Base-by-base conservation (phyloP, 1,140 invertebrate genomes). In the Harpegnathos saltator region DNA sequence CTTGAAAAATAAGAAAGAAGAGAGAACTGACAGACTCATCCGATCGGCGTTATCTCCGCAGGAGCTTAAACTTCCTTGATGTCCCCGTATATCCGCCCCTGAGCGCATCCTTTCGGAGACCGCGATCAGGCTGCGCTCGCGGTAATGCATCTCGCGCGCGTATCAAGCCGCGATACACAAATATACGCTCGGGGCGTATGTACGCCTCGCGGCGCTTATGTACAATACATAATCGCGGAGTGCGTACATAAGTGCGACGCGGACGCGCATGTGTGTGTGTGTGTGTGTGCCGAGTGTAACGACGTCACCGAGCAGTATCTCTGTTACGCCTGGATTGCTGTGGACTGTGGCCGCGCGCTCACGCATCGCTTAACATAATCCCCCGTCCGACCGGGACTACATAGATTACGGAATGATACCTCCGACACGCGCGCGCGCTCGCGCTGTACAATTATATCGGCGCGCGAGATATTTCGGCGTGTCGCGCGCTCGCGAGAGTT, bases 331-430 rank as follows among this genome's bases (percentile, higher is more conserved):
- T 92, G 89, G 92, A 86, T 93, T 90, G 85, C 84, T 90, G 68
- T 89, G 90, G 90, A 93, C 92, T 93, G 92, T 93, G 92, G 90
- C 86, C 90, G 89, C 75, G 54, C 90, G 54, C 90, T 93, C 91
- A 93, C 91, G 92, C 93, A 91, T 93, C 91, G 91, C 91, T 93
- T 93, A 92, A 93, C 91, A 93, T 92, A 93, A 93, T 93, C 91
- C 89, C 87, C 90, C 73, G 82, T 88, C 83, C 90, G 83, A 81
- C 77, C 86, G 72, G 85, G 69, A 84, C 89, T 88, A 90, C 89
- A 89, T 90, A 92, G 90, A 92, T 93, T 92, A 92, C 89, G 87
- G 85, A 87, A 85, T 88, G 89, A 92, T 91, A 91, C 87, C 85
- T 89, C 75, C 82, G 80, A 85, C 73, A 82, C 86, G 80, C 74